Evolutionary conservation across 2,113 vertebrate species (phyloP), one percentile per base, ranked within the genome.

Genomic region (Ranitomeya variabilis): DNA sequence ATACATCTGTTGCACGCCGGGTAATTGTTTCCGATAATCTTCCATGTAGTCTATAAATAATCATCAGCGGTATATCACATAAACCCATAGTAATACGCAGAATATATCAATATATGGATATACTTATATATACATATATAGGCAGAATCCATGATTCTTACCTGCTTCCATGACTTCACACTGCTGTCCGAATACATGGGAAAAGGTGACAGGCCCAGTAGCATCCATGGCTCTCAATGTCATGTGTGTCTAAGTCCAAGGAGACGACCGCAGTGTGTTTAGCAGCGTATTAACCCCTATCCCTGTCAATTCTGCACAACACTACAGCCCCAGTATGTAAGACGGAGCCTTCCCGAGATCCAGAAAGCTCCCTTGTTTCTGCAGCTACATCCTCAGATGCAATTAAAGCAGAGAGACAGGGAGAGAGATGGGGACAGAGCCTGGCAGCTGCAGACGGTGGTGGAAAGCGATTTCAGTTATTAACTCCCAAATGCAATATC

Each of bases 151-250:
- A 62, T 79, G 4, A 7, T 69, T 18, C 95, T 93, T 94, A 96
- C 95, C 95, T 95, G 95, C 95, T 88, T 96, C 94, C 94, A 96
- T 95, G 0, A 96, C 93, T 88, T 96, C 95, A 81, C 95, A 95
- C 89, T 96, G 95, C 91, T 95, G 95, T 1, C 95, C 95, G 0
- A 96, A 96, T 11, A 95, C 95, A 0, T 95, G 93, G 0, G 95
- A 95, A 94, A 96, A 96, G 91, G 95, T 96, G 3, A 95, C 93
- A 0, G 92, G 91, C n/a, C 91, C 91, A 0, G 91, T 2, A 0
- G 94, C 85, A 1, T 95, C 95, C 95, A 95, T 95, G 19, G 89
- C 83, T 90, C n/a, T 82, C 52, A 91, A 90, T 0, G 92, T 93
- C 91, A 87, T 90, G 87, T 37, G 45, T 90, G 89, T 76, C 23